Percentiles rank a stretch among this genome's conserved stretches.
Conservation (phyloP, 2,113 vertebrate species). For the Anolis sagrei region DNA sequence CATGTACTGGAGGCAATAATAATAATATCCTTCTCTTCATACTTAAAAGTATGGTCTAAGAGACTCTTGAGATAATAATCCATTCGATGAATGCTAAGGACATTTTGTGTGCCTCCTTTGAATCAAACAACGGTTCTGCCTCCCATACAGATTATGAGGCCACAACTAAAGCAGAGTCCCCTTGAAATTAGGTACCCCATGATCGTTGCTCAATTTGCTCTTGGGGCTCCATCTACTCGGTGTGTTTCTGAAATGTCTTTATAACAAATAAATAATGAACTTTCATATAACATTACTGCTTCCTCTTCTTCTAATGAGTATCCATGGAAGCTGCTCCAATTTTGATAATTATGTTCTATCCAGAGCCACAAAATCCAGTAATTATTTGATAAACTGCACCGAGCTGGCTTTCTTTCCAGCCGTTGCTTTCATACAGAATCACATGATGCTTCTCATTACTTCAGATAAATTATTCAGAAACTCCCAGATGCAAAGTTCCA, state of each 20-base stretch:
- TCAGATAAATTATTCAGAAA: slow-evolving; percentile 70
- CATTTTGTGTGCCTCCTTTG: too few relatives aligned
- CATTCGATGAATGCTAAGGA: too few relatives aligned
- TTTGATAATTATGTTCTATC: slow-evolving; percentile 70
- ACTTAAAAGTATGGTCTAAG: too few relatives aligned
- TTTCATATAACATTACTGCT: slow-evolving; percentile 30
- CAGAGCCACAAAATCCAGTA: slow-evolving; percentile 60
- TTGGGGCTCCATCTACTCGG: background rate
- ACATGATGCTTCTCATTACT: slow-evolving; percentile 64
- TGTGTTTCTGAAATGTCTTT: slow-evolving; percentile 20
- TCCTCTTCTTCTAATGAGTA: slow-evolving; percentile 43
- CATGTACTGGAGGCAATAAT: too few relatives aligned
- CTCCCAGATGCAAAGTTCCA: slow-evolving; percentile 60
- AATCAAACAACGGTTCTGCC: too few relatives aligned
- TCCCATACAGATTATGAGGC: too few relatives aligned
- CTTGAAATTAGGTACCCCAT: too few relatives aligned
- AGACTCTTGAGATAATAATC: too few relatives aligned
- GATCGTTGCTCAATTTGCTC: background rate
- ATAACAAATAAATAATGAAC: slow-evolving; percentile 50
- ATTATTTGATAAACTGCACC: slow-evolving; percentile 57
- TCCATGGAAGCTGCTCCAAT: slow-evolving; percentile 52
- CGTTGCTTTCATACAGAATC: slow-evolving; percentile 63
- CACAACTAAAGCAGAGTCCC: too few relatives aligned
- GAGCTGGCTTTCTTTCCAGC: slow-evolving; percentile 60
- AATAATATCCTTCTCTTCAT: too few relatives aligned